Evolutionary conservation across 2,888 invertebrate genomes (phyloP), one percentile per base, ranked within the genome.

Genomic region (Melipona beecheii): DNA sequence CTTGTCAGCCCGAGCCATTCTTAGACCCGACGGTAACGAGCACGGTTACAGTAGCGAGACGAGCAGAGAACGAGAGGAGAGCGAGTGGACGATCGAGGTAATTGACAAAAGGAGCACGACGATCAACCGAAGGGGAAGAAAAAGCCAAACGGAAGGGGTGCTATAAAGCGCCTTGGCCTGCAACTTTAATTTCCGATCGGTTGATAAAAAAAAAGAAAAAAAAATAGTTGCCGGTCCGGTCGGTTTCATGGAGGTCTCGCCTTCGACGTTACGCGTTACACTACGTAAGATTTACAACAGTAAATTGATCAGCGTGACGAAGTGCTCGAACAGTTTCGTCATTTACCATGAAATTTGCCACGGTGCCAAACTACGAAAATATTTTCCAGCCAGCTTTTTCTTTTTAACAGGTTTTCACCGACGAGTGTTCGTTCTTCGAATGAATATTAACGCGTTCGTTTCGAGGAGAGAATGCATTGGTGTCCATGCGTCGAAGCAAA

Each of bases 221-320:
- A 43, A 9, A 43, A 43, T 1, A 54, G 74, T 74, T 54, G 64
- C 52, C 52, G 19, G 56, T n/a, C 65, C 56, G 24, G 75, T 24
- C 54, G 11, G 65, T 66, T 56, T 24, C 36, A 27, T 17, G 75
- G 56, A 56, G 24, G 24, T 24, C 54, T 21, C 36, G 19, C 13
- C 17, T 54, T n/a, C 31, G 62, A 83, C 69, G 69, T 58, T 62
- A 43, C 21, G 36, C 64, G 83, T 85, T 84, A 80, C 66, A 65
- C 83, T 62, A n/a, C 66, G 64, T 76, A 56, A 64, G 62, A 72
- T 77, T 72, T 58, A 70, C 11, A 43, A 43, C 11, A 58, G n/a
- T 54, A 31, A 64, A 76, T 81, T 72, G 52, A 74, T 9, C 31
- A 13, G 52, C 31, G 27, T 13, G 43, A n/a, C 71, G 36, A n/a